Percentiles rank a stretch among this genome's conserved stretches.
phyloP scores from a whole-genome alignment of 2,113 vertebrate genomes.

The Aplodontia rufa region DNA sequence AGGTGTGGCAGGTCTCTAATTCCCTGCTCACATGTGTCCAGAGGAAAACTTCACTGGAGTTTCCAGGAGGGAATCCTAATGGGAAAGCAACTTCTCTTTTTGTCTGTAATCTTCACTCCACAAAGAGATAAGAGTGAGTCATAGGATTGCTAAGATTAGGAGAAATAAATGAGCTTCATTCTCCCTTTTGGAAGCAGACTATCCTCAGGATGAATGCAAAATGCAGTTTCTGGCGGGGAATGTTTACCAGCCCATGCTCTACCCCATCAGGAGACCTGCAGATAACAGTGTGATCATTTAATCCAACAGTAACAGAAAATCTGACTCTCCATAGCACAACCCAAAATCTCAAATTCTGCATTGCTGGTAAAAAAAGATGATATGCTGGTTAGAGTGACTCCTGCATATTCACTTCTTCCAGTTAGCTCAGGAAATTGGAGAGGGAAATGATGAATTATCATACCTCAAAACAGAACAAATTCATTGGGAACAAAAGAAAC shows the following conservation, averaged over 20 bases:
- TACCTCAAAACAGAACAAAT: background rate
- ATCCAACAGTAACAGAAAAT: background rate
- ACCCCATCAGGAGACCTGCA: background rate
- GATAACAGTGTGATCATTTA: background rate
- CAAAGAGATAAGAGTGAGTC: background rate
- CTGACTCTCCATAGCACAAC: background rate
- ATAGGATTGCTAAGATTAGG: background rate
- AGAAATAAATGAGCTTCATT: background rate
- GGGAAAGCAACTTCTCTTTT: background rate
- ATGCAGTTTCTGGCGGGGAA: background rate
- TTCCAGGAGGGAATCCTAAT: background rate
- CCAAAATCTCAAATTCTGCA: background rate
- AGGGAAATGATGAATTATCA: conserved; percentile 36
- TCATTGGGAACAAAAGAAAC: background rate
- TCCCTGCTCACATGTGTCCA: background rate
- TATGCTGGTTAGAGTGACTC: background rate
- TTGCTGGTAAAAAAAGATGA: background rate
- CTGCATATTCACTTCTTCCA: background rate
- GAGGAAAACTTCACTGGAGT: background rate
- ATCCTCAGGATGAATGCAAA: background rate
- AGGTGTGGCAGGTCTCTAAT: background rate
- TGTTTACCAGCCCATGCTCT: background rate
- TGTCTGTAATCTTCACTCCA: background rate
- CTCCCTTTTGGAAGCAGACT: background rate
- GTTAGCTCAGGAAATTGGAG: background rate